phyloP scores from a whole-genome alignment of 2,113 vertebrate genomes.

The Theropithecus gelada region DNA sequence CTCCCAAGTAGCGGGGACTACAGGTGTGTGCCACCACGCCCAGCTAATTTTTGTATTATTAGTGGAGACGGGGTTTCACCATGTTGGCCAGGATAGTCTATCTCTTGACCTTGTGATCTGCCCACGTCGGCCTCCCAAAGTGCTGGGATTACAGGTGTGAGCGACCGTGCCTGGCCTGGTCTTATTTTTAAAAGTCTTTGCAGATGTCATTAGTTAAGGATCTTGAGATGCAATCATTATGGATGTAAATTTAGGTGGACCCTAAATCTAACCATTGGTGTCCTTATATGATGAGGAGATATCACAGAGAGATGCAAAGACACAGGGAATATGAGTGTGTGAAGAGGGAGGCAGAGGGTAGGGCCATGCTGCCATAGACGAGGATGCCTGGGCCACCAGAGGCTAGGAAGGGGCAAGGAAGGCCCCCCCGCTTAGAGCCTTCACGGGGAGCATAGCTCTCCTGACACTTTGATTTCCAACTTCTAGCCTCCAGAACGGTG shows the following conservation, averaged over 20 bases:
- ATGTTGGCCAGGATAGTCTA: too few relatives aligned
- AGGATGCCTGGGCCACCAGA: background rate
- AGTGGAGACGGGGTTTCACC: too few relatives aligned
- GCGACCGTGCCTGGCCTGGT: too few relatives aligned
- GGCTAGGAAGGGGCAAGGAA: background rate
- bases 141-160: too few relatives aligned
- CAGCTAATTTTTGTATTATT: too few relatives aligned
- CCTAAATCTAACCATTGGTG: background rate
- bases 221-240: background rate
- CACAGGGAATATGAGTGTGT: background rate
- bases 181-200: conserved; percentile 23
- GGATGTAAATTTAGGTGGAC: background rate
- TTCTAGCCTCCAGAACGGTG: background rate
- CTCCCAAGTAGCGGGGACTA: too few relatives aligned
- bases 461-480: background rate
- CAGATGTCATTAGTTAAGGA: background rate
- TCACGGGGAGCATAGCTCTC: background rate
- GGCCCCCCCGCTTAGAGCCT: background rate
- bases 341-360: background rate
- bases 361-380: background rate
- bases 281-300: background rate
- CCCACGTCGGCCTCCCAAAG: too few relatives aligned
- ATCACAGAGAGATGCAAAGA: background rate
- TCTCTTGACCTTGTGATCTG: too few relatives aligned
- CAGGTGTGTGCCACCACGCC: too few relatives aligned